Conservation (phyloP, 2,797 vertebrate genomes). For the Nyctibius grandis region DNA sequence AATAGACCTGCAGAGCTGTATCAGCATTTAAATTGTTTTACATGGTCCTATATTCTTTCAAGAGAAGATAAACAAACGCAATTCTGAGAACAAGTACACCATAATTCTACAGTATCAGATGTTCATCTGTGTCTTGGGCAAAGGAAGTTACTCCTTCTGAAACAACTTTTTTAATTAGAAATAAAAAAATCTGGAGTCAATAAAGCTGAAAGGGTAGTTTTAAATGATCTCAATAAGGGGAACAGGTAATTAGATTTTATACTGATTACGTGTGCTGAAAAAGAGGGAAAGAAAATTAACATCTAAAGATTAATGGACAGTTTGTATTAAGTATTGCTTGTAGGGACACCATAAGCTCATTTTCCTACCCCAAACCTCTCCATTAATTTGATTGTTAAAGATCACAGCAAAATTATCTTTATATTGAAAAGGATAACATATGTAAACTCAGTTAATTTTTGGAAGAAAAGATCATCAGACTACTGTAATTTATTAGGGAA, state of each 20-base stretch:
- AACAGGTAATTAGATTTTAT: conserved; percentile 56
- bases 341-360: conserved; percentile 42
- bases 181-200: conserved; percentile 25
- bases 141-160: conserved; percentile 12
- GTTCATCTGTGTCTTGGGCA: background rate
- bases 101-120: background rate
- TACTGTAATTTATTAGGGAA: background rate
- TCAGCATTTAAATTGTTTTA: background rate
- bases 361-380: background rate
- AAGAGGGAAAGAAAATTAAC: conserved; percentile 58
- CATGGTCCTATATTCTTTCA: background rate
- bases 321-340: conserved; percentile 19
- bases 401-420: conserved; percentile 25
- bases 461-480: background rate
- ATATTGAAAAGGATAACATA: conserved; percentile 39
- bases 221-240: conserved; percentile 41
- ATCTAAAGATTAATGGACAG: conserved; percentile 44
- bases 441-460: conserved; percentile 9
- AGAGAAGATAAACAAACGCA: background rate
- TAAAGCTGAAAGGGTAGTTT: conserved; percentile 56
- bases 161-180: background rate
- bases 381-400: conserved; percentile 59
- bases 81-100: background rate
- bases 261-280: conserved; percentile 43
- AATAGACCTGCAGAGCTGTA: background rate